A percentile compares a stretch with the other conserved stretches of the same genome.
Evolutionary conservation across 2,113 vertebrate genomes (phyloP).

Genomic region (Tragelaphus imberbis): DNA sequence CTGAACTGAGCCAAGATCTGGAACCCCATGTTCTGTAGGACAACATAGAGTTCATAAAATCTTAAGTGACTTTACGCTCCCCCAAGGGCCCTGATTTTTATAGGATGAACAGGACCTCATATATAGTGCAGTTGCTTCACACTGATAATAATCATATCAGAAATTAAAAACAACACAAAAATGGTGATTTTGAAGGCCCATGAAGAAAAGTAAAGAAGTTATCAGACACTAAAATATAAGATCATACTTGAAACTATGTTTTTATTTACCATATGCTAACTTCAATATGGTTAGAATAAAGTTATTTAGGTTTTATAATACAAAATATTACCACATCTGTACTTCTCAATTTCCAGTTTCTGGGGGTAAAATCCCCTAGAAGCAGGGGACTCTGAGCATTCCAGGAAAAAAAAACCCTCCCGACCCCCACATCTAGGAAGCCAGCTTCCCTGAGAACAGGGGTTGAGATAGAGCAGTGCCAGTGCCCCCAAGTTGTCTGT

Average conservation of each 20-base stretch:
- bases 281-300: not conserved
- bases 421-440: not conserved
- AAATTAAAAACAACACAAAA: not conserved
- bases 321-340: not conserved
- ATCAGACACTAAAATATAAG: not conserved
- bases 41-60: not conserved
- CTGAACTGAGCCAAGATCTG: not conserved
- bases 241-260: not conserved
- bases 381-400: not conserved
- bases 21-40: not conserved
- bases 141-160: not conserved
- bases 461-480: not conserved
- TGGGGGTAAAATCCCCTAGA: not conserved
- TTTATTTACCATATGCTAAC: not conserved
- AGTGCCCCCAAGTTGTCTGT: not conserved
- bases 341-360: not conserved
- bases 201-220: not conserved
- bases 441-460: not conserved
- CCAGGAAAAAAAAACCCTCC: not conserved
- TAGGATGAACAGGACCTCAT: too few relatives aligned
- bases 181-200: not conserved
- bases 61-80: not conserved
- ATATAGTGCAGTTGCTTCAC: not conserved
- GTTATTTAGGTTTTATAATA: not conserved
- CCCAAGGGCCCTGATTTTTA: not conserved